Percentiles rank a stretch among this genome's conserved stretches.
Evolutionary conservation across 1,140 invertebrate species (phyloP).

Genomic region (Papilio dardanus): DNA sequence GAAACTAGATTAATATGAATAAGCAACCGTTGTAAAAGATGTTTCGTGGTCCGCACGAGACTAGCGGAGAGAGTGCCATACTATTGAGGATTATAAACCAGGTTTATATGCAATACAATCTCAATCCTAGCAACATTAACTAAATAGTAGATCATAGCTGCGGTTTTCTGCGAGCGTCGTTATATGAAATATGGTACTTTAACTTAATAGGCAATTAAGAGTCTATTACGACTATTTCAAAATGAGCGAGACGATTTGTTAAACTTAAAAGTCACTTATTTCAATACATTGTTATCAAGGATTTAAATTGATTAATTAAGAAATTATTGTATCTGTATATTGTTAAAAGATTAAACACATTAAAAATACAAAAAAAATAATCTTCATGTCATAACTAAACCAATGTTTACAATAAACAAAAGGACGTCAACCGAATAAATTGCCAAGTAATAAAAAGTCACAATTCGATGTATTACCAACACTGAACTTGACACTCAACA

Average conservation of each 20-base stretch:
- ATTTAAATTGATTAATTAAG: background rate
- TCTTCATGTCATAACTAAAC: background rate
- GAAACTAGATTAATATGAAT: background rate
- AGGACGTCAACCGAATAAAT: slow-evolving; percentile 26
- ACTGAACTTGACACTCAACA: slow-evolving; percentile 54
- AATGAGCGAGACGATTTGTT: slow-evolving; percentile 5
- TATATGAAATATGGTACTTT: slow-evolving; percentile 28
- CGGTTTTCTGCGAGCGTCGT: slow-evolving; percentile 1
- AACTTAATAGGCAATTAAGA: slow-evolving; percentile 33
- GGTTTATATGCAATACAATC: slow-evolving; percentile 59
- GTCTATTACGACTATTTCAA: slow-evolving; percentile 35
- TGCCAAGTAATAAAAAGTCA: slow-evolving; percentile 41
- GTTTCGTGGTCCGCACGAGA: slow-evolving; percentile 35
- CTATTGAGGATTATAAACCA: slow-evolving; percentile 68
- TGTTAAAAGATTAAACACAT: background rate
- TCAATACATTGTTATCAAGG: background rate
- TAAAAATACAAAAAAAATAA: background rate
- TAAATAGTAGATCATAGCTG: slow-evolving; percentile 42
- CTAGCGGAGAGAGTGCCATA: slow-evolving; percentile 44
- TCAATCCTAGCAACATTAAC: slow-evolving; percentile 57
- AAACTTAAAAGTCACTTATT: slow-evolving; percentile 1
- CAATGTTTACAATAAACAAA: slow-evolving; percentile 3
- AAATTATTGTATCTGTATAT: background rate
- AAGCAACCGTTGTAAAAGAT: slow-evolving; percentile 35
- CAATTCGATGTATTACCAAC: slow-evolving; percentile 40